phyloP scores from a whole-genome alignment of 2,113 vertebrate genomes.

The Hucho hucho region DNA sequence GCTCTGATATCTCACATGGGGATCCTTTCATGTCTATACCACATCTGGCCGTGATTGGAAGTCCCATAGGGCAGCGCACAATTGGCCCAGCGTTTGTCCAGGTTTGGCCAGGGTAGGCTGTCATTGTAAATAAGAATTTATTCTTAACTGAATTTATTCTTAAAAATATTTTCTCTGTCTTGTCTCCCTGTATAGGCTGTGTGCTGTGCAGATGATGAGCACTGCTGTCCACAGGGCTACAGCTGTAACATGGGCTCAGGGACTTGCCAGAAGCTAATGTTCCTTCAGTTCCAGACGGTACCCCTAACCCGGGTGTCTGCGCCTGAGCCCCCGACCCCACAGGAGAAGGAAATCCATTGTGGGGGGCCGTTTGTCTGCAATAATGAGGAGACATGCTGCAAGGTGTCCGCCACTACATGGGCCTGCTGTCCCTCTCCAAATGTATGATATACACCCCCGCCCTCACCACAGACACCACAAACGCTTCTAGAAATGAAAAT shows the following conservation, averaged over 20 bases:
- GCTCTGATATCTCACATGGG: not conserved
- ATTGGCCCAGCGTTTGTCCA: no score
- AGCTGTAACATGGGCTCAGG: slow-evolving; percentile 50
- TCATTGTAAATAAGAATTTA: no score
- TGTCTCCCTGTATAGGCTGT: slow-evolving; percentile 52
- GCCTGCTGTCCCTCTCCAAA: slow-evolving; percentile 66
- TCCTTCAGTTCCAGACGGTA: slow-evolving; percentile 46
- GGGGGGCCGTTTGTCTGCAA: slow-evolving; percentile 41
- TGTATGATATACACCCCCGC: slow-evolving; percentile 40
- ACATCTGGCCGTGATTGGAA: not conserved
- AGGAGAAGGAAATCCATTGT: slow-evolving; percentile 40
- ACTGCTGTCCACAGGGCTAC: slow-evolving; percentile 79
- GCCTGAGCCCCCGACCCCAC: not conserved
- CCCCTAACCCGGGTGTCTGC: slow-evolving; percentile 41
- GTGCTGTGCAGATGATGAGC: slow-evolving; percentile 69
- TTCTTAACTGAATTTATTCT: no score
- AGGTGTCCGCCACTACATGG: slow-evolving; percentile 49
- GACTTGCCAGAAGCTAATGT: slow-evolving; percentile 51
- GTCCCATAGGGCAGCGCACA: no score
- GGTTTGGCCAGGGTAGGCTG: no score
- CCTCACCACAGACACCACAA: not conserved
- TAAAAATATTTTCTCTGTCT: no score
- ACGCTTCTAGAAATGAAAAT: not conserved
- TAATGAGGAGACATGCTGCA: slow-evolving; percentile 69
- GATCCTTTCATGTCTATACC: not conserved